Base-by-base conservation (phyloP, 1,140 invertebrate species). In the Meloidogyne floridensis region DNA sequence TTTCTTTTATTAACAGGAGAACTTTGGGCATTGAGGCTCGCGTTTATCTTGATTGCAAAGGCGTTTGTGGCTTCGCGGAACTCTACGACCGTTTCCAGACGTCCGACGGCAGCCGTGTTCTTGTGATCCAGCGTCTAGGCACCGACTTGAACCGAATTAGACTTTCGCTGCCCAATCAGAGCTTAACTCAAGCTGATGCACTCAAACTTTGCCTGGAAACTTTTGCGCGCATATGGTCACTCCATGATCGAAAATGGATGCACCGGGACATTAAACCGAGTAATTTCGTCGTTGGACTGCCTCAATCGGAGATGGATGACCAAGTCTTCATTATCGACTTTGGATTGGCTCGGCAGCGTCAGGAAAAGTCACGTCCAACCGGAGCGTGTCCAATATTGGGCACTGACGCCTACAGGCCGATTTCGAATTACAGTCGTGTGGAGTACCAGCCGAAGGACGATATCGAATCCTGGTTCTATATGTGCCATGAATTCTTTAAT, bases 81-180 rank as follows among this genome's bases (percentile, higher is more conserved):
- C 59, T 65, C 59, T 65, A 65, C n/a, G 59, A 65, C n/a, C 59
- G 59, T 65, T 65, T 65, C 59, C n/a, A n/a, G n/a, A 65, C 59
- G 6, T 65, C 59, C 0, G 59, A 65, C 59, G 59, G 59, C 4
- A 65, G 59, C n/a, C 59, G 59, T 65, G 59, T 65, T 11, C 15
- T 65, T 65, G 59, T 65, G 7, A 65, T 65, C 15, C 59, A 65
- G 10, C 59, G 59, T n/a, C 59, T 65, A 6, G 59, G 59, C 59
- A n/a, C 59, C 0, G 59, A 65, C n/a, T 65, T 65, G n/a, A 6
- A 65, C 59, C 15, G 59, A 2, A 65, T 65, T 15, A n/a, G n/a
- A 8, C 4, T n/a, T 7, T 15, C 59, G n/a, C 59, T 65, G 6
- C 59, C 59, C 4, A n/a, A 5, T 65, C 59, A 65, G 59, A 65